These are phyloP conservation scores for Neuroterus valhalla DNA, from an alignment of 1,140 invertebrate genomes.

Conservation along the genomic window DNA sequence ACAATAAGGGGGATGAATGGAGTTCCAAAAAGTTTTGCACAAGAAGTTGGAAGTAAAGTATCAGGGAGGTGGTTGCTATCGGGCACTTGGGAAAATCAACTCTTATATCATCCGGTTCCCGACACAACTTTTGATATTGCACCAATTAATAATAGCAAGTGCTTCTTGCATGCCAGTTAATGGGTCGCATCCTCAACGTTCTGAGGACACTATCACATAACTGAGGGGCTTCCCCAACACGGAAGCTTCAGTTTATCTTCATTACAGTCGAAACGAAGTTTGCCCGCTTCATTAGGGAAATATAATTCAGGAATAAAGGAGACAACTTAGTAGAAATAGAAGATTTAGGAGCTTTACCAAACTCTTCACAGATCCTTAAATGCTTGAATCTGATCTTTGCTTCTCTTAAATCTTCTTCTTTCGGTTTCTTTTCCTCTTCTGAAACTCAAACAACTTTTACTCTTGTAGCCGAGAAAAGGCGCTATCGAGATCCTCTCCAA, in stretches of 20 bases:
- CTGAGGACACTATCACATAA: slow-evolving; percentile 24
- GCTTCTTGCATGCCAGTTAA: slow-evolving; percentile 32
- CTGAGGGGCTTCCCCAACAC: neutral
- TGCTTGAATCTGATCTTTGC: neutral
- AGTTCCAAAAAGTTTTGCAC: slow-evolving; percentile 37
- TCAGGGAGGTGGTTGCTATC: slow-evolving; percentile 52
- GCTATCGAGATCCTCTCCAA: neutral
- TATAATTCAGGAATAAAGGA: neutral
- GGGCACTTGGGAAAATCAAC: slow-evolving; percentile 57
- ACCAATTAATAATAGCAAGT: slow-evolving; percentile 57
- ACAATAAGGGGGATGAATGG: slow-evolving; percentile 19
- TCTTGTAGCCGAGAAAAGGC: slow-evolving; percentile 2
- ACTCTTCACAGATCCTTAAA: neutral
- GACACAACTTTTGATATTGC: slow-evolving; percentile 52
- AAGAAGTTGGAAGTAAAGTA: slow-evolving; percentile 40
- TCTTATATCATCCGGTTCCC: slow-evolving; percentile 57
- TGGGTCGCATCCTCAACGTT: slow-evolving; percentile 28
- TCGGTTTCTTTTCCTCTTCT: neutral
- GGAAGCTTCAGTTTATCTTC: neutral
- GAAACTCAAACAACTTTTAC: neutral
- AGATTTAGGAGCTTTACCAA: too few species aligned
- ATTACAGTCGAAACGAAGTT: neutral
- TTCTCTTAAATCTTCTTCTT: neutral
- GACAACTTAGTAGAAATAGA: neutral
- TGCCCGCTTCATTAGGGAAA: neutral